phyloP scores from a whole-genome alignment of 1,140 invertebrate genomes.

The Trichomalopsis sarcophagae region DNA sequence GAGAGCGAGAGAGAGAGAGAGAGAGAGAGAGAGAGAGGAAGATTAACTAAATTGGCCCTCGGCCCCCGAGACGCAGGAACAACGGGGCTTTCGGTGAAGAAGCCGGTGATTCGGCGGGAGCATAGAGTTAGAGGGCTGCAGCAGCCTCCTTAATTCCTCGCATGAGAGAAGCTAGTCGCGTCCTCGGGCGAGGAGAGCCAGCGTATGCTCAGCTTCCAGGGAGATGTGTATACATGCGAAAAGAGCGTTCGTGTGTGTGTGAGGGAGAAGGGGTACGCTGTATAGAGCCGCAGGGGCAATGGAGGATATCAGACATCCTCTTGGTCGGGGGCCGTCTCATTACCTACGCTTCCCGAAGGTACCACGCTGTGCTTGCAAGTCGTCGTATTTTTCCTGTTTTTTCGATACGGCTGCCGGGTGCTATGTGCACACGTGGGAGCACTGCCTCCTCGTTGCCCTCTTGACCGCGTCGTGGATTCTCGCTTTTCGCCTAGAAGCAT shows the following conservation, averaged over 20 bases:
- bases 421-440: neutral
- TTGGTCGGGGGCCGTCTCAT: constrained; percentile 75
- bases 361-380: constrained; percentile 70
- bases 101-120: constrained; percentile 56
- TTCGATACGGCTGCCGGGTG: constrained; percentile 33
- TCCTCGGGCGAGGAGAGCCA: neutral
- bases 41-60: constrained; percentile 67
- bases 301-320: constrained; percentile 67
- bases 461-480: constrained; percentile 16
- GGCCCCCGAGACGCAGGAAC: constrained; percentile 44
- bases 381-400: constrained; percentile 63
- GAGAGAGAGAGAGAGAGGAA: constrained; percentile 42
- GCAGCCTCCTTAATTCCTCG: constrained; percentile 19
- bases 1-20: neutral
- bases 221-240: neutral
- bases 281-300: constrained; percentile 7
- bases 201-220: neutral
- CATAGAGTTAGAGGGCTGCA: constrained; percentile 51
- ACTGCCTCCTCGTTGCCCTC: constrained; percentile 8
- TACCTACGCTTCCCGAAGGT: constrained; percentile 69
- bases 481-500: neutral
- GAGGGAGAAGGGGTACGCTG: neutral
- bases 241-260: neutral
- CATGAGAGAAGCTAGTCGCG: neutral
- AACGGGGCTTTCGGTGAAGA: constrained; percentile 50